These are phyloP conservation scores for Tetramorium simillimum DNA, from an alignment of 1,140 invertebrate genomes.

Conservation along the genomic window DNA sequence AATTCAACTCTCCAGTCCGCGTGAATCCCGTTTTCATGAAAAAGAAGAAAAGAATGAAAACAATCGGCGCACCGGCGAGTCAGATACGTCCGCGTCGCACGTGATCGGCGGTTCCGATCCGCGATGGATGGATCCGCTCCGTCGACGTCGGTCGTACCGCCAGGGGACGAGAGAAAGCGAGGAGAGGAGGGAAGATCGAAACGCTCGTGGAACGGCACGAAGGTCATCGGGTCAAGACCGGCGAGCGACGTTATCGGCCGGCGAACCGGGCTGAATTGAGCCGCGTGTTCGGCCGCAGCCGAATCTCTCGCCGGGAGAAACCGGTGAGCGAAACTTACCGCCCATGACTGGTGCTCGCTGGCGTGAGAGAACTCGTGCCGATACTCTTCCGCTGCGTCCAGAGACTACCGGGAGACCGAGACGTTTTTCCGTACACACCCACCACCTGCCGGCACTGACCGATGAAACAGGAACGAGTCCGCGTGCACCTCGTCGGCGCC, in stretches of 20 bases:
- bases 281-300: neutral
- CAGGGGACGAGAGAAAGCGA: neutral
- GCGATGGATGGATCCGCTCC: neutral
- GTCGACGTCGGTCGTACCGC: too few relatives aligned
- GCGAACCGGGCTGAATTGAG: constrained; percentile 18
- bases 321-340: constrained; percentile 71
- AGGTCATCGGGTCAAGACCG: constrained; percentile 82
- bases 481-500: constrained; percentile 71
- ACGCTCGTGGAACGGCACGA: constrained; percentile 64
- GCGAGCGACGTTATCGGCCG: constrained; percentile 67
- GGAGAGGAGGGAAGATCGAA: constrained; percentile 12
- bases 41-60: constrained; percentile 21
- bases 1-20: neutral
- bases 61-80: neutral
- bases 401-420: constrained; percentile 26
- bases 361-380: constrained; percentile 25
- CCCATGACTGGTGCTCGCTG: constrained; percentile 72
- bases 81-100: neutral
- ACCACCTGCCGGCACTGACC: constrained; percentile 74
- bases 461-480: constrained; percentile 61
- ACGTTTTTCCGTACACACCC: constrained; percentile 69
- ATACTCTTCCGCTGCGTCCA: constrained; percentile 10
- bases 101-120: neutral
- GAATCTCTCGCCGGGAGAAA: neutral
- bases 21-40: neutral